Percentiles rank a stretch among this genome's conserved stretches.
phyloP scores from a whole-genome alignment of 2,888 invertebrate genomes.

The Athripsodes cinereus region DNA sequence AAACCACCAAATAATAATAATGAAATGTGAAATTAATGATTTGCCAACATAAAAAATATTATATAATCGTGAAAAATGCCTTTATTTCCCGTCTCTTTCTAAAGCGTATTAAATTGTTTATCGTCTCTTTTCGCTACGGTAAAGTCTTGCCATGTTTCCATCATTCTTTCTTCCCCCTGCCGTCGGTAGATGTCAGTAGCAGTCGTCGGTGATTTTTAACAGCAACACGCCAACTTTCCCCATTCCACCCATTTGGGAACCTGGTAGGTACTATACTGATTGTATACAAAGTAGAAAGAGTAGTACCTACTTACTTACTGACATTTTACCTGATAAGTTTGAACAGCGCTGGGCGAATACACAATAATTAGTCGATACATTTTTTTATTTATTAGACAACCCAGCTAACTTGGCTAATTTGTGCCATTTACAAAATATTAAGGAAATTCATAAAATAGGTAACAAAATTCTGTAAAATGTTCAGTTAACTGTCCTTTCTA shows the following conservation, averaged over 20 bases:
- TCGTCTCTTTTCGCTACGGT: background rate
- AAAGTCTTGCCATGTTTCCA: background rate
- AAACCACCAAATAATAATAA: background rate
- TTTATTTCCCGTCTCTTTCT: background rate
- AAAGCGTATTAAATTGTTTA: background rate
- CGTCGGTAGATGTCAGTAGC: constrained; percentile 21
- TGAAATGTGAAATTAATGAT: background rate
- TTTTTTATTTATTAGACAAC: no score
- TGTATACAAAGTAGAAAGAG: no score
- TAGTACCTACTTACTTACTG: no score
- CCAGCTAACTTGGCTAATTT: no score
- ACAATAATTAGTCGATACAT: no score
- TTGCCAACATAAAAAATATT: background rate
- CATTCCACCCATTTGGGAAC: constrained; percentile 4
- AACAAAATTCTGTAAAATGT: no score
- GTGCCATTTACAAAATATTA: no score
- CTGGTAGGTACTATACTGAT: no score
- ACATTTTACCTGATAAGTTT: no score
- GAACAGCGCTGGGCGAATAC: no score
- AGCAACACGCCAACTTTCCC: constrained; percentile 9
- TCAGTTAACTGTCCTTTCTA: no score
- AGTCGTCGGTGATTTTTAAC: constrained; percentile 24
- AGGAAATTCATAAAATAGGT: no score
- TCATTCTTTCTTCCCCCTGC: constrained; percentile 3
- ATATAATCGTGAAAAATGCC: constrained; percentile 1